Percentiles rank a stretch among this genome's conserved stretches.
Evolutionary conservation across 2,888 invertebrate species (phyloP).

Genomic region (Salpingus planirostris): DNA sequence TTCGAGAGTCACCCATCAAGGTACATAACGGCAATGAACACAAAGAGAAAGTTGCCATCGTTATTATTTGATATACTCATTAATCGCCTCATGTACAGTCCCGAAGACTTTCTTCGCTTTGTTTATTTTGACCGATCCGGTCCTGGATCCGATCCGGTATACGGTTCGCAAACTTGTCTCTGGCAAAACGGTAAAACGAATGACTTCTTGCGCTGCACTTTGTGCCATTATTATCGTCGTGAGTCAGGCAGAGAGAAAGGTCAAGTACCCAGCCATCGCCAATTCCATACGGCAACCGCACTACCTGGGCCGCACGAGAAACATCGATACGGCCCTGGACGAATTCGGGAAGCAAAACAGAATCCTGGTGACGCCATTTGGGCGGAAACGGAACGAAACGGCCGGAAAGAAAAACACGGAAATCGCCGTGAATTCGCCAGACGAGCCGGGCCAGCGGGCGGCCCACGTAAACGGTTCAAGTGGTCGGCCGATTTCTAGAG

Average conservation of each 20-base stretch:
- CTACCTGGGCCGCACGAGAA: no score
- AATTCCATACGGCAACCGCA: no score
- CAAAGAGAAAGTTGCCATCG: slow-evolving; percentile 11
- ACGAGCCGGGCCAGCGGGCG: no score
- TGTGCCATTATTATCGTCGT: background rate
- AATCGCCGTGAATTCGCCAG: background rate
- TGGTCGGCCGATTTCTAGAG: no score
- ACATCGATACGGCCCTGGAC: no score
- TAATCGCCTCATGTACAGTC: slow-evolving; percentile 11
- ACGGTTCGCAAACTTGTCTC: background rate
- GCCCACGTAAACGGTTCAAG: no score
- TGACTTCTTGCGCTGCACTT: background rate
- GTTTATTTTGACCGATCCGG: background rate
- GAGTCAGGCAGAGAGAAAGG: slow-evolving; percentile 1
- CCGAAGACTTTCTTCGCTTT: no score
- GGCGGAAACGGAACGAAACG: background rate
- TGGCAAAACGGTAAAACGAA: background rate
- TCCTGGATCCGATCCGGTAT: background rate
- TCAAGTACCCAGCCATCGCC: background rate
- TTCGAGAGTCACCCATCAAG: background rate
- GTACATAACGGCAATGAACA: slow-evolving; percentile 4
- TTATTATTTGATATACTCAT: slow-evolving; percentile 8
- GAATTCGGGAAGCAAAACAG: background rate
- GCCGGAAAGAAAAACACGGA: no score
- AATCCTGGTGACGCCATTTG: no score